Conservation (phyloP, 1,140 invertebrate species). For the Lanistes nyassanus region DNA sequence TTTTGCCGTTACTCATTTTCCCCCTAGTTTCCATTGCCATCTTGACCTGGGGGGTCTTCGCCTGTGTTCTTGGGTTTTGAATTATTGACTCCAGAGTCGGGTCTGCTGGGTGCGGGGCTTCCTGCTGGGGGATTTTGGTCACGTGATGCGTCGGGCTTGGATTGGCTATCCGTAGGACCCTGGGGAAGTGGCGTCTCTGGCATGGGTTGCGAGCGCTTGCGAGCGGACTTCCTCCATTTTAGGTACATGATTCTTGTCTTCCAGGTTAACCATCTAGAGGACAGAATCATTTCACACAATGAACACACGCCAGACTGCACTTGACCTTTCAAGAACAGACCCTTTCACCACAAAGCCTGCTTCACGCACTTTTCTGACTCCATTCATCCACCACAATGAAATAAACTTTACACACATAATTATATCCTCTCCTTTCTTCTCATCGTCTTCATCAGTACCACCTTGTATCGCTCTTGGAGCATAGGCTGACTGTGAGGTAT, state of each 20-base stretch:
- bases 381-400: no score
- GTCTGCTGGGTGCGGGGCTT: not conserved
- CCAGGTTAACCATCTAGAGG: constrained; percentile 42
- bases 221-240: constrained; percentile 28
- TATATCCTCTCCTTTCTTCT: no score
- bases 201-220: not conserved
- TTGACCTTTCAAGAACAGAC: constrained; percentile 7
- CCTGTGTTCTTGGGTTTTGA: not conserved
- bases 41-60: not conserved
- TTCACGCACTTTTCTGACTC: no score
- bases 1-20: no score
- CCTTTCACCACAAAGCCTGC: not conserved
- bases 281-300: not conserved
- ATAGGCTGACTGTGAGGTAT: no score
- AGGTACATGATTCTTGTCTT: constrained; percentile 42
- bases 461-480: no score
- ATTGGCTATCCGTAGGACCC: no score
- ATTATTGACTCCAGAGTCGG: not conserved
- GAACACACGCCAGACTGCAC: constrained; percentile 5
- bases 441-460: no score
- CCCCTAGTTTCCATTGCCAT: not conserved
- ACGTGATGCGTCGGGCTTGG: no score
- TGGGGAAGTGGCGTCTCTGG: no score
- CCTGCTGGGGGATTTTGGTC: no score
- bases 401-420: no score